Percentiles rank a stretch among this genome's conserved stretches.
Conservation (phyloP, 1,140 invertebrate species). For the Nasonia vitripennis region DNA sequence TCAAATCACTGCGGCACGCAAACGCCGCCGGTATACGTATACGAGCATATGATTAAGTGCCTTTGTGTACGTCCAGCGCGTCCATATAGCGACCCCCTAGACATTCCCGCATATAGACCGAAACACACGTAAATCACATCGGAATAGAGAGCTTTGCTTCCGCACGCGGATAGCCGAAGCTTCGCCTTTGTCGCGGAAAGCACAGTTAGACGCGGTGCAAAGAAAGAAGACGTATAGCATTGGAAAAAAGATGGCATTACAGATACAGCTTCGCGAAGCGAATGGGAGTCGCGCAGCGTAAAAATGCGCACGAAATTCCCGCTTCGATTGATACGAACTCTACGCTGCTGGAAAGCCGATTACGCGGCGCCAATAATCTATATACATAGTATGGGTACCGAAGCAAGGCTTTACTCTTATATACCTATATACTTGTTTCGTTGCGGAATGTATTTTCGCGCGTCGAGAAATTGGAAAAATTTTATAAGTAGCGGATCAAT, state of each 20-base stretch:
- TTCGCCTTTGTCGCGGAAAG: background rate
- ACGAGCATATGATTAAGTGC: background rate
- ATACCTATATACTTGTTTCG: background rate
- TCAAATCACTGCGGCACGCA: too few species aligned
- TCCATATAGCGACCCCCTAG: background rate
- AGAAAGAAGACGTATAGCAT: constrained; percentile 1
- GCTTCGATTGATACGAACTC: background rate
- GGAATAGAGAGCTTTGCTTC: background rate
- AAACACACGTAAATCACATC: constrained; percentile 15
- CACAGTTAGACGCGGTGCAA: background rate
- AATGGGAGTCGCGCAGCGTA: too few species aligned
- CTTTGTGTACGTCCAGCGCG: background rate
- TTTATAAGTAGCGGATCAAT: too few species aligned
- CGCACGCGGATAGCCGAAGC: background rate
- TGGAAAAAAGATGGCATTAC: too few species aligned
- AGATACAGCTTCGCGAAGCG: too few species aligned
- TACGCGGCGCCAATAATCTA: background rate
- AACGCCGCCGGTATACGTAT: background rate
- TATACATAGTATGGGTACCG: background rate
- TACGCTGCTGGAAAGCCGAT: background rate
- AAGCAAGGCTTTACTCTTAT: background rate
- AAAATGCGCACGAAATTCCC: background rate
- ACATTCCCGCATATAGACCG: background rate
- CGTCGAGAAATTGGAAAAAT: background rate
- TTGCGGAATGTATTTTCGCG: background rate